A percentile compares a stretch with the other conserved stretches of the same genome.
phyloP scores from a whole-genome alignment of 2,888 invertebrate genomes.

The Metallyticus violacea region DNA sequence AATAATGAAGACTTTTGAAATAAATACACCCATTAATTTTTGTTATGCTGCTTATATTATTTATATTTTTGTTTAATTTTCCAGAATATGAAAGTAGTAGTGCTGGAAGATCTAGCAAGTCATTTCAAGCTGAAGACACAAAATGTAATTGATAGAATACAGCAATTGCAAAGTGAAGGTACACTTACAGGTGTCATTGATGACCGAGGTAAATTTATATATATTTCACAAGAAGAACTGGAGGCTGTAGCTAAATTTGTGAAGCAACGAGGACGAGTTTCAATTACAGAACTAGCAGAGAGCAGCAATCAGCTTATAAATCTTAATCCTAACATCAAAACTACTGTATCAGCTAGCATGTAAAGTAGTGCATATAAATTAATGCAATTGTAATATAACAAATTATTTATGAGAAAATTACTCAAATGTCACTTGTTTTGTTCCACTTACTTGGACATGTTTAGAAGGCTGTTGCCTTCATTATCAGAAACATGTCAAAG shows the following conservation, averaged over 20 bases:
- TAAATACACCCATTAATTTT: too few species aligned
- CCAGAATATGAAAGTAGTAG: conserved; percentile 83
- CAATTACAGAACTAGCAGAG: conserved; percentile 90
- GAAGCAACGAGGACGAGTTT: conserved; percentile 88
- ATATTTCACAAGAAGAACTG: conserved; percentile 87
- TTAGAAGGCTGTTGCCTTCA: too few species aligned
- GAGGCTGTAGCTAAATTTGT: conserved; percentile 94
- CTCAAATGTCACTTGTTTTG: too few species aligned
- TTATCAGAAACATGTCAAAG: too few species aligned
- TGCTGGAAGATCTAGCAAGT: conserved; percentile 89
- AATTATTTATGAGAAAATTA: too few species aligned
- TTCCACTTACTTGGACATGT: too few species aligned
- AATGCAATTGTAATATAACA: too few species aligned
- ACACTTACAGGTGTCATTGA: conserved; percentile 93
- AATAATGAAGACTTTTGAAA: too few species aligned
- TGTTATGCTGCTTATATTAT: too few species aligned
- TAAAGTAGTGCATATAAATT: background rate
- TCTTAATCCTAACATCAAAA: conserved; percentile 52
- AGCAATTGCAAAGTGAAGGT: conserved; percentile 77
- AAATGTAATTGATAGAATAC: conserved; percentile 81
- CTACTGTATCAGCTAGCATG: background rate
- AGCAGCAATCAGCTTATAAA: conserved; percentile 91
- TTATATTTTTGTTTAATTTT: conserved; percentile 41
- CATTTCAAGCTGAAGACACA: conserved; percentile 90
- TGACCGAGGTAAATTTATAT: conserved; percentile 98